These are phyloP conservation scores for Euura saliciscinereae DNA, from an alignment of 1,140 invertebrate species.

Conservation along the genomic window DNA sequence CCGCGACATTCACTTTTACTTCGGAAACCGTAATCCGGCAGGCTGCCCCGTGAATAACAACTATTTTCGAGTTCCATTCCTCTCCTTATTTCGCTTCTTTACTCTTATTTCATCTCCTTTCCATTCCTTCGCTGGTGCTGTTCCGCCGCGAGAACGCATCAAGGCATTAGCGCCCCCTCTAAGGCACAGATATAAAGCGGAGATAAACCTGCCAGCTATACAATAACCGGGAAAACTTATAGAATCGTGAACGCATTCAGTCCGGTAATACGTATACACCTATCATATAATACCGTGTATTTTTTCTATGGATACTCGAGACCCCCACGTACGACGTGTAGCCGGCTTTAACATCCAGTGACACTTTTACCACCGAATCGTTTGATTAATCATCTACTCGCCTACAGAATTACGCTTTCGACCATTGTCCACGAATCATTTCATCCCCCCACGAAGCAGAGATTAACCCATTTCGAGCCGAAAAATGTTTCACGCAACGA, in stretches of 20 bases:
- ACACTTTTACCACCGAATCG: conserved; percentile 24
- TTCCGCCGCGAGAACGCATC: not conserved
- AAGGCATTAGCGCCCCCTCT: not conserved
- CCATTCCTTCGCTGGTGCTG: too few relatives aligned
- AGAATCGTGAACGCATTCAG: not conserved
- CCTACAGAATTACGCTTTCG: too few relatives aligned
- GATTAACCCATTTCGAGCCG: too few relatives aligned
- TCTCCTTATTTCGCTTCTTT: conserved; percentile 17
- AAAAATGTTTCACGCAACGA: too few relatives aligned
- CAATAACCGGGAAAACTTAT: conserved; percentile 29
- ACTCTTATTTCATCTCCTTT: conserved; percentile 10
- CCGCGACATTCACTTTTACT: conserved; percentile 29
- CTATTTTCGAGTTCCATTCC: conserved; percentile 30
- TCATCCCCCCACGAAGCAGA: too few relatives aligned
- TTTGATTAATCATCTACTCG: conserved; percentile 37
- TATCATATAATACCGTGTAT: not conserved
- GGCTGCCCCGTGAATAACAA: conserved; percentile 18
- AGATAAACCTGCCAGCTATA: conserved; percentile 37
- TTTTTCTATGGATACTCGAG: not conserved
- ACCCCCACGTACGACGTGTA: conserved; percentile 20
- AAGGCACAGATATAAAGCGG: conserved; percentile 23
- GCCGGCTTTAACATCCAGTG: conserved; percentile 18
- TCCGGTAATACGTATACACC: not conserved
- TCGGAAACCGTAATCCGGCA: conserved; percentile 22
- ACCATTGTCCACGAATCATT: too few relatives aligned